Percentiles rank a stretch among this genome's conserved stretches.
These are phyloP conservation scores for Theretra japonica DNA, from an alignment of 2,888 invertebrate species.

Conservation along the genomic window DNA sequence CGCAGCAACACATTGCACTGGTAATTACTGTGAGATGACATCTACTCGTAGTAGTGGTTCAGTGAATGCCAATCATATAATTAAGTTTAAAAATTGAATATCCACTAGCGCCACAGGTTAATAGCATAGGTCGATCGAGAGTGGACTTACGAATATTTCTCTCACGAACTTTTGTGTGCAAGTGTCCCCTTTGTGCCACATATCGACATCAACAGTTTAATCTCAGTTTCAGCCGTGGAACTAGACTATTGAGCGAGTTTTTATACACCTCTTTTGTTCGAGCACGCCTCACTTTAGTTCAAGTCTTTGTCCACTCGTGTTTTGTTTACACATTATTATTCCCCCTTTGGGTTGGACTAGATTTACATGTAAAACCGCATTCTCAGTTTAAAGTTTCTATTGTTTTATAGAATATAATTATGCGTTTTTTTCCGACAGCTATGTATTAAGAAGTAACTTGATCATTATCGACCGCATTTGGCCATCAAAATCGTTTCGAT, in stretches of 20 bases:
- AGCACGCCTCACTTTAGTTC: constrained; percentile 1
- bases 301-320: constrained; percentile 10
- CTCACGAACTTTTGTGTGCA: constrained; percentile 13
- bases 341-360: background rate
- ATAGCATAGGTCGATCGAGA: background rate
- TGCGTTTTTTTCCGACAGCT: too few species aligned
- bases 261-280: constrained; percentile 8
- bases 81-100: background rate
- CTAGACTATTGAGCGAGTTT: constrained; percentile 11
- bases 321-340: constrained; percentile 3
- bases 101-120: background rate
- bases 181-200: constrained; percentile 8
- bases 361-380: background rate
- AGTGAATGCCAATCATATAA: background rate
- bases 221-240: constrained; percentile 18
- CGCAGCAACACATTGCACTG: background rate
- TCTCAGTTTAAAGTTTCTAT: too few species aligned
- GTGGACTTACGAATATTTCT: constrained; percentile 9
- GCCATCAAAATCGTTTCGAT: too few species aligned
- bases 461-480: too few species aligned
- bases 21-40: background rate
- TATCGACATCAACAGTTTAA: constrained; percentile 21
- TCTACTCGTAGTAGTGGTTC: too few species aligned
- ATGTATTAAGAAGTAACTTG: too few species aligned
- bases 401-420: too few species aligned